Percentiles rank a stretch among this genome's conserved stretches.
phyloP scores from a whole-genome alignment of 2,888 invertebrate species.

The Tachina grossa region DNA sequence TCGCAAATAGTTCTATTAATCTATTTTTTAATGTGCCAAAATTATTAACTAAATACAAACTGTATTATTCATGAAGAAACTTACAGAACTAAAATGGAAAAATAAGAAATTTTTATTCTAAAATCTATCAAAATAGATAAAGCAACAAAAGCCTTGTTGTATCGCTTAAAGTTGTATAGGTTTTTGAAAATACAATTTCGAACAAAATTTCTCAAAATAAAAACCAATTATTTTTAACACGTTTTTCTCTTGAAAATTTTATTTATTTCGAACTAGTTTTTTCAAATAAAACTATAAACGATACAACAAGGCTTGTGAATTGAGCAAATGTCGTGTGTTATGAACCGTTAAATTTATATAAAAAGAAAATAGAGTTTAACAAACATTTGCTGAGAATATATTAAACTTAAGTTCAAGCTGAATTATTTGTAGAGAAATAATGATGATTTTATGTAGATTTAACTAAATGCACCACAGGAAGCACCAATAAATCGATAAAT shows the following conservation, averaged over 20 bases:
- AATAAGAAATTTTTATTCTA: neutral
- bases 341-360: neutral
- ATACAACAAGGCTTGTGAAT: too few relatives aligned
- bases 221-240: too few relatives aligned
- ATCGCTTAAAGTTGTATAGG: too few relatives aligned
- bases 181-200: too few relatives aligned
- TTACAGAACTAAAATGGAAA: neutral
- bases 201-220: too few relatives aligned
- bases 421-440: slow-evolving; percentile 16
- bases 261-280: too few relatives aligned
- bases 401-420: neutral
- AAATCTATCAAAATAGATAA: neutral
- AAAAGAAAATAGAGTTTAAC: neutral
- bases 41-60: slow-evolving; percentile 44
- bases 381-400: neutral
- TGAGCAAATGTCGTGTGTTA: too few relatives aligned
- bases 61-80: slow-evolving; percentile 22
- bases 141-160: neutral
- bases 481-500: slow-evolving; percentile 67
- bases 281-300: too few relatives aligned
- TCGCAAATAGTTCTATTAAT: neutral
- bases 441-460: slow-evolving; percentile 61
- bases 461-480: slow-evolving; percentile 71
- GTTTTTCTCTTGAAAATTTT: too few relatives aligned
- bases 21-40: slow-evolving; percentile 5